These are phyloP conservation scores for Drosophila lacertosa DNA, from an alignment of 1,140 invertebrate species.

Conservation along the genomic window DNA sequence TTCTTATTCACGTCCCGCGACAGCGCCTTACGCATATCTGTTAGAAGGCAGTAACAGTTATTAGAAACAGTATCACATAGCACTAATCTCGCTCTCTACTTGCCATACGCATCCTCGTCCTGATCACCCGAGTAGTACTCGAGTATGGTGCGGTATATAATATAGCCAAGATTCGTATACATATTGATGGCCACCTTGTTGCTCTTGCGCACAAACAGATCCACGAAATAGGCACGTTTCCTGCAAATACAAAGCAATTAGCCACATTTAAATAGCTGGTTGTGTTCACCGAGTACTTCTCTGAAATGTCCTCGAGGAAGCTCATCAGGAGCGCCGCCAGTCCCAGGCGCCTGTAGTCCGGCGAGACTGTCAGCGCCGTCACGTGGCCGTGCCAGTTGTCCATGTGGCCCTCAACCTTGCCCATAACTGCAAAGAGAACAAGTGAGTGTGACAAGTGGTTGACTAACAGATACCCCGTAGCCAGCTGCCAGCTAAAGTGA, in stretches of 20 bases:
- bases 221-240: slow-evolving; percentile 98
- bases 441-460: no score
- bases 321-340: slow-evolving; percentile 98
- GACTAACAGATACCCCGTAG: no score
- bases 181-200: slow-evolving; percentile 99
- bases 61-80: no score
- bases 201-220: slow-evolving; percentile 98
- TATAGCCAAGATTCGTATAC: slow-evolving; percentile 98
- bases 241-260: no score
- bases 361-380: slow-evolving; percentile 98
- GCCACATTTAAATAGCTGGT: no score
- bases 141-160: slow-evolving; percentile 96
- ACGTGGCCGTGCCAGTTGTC: slow-evolving; percentile 99
- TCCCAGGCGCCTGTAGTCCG: slow-evolving; percentile 95
- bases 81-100: no score
- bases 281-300: slow-evolving; percentile 90
- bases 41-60: no score
- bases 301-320: slow-evolving; percentile 97
- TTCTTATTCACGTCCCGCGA: slow-evolving; percentile 96
- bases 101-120: slow-evolving; percentile 99
- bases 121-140: slow-evolving; percentile 99
- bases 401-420: slow-evolving; percentile 97
- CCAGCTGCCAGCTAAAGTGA: no score
- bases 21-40: slow-evolving; percentile 99
- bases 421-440: slow-evolving; percentile 92